Conservation (phyloP, 1,140 invertebrate species). For the Ridgeia piscesae region DNA sequence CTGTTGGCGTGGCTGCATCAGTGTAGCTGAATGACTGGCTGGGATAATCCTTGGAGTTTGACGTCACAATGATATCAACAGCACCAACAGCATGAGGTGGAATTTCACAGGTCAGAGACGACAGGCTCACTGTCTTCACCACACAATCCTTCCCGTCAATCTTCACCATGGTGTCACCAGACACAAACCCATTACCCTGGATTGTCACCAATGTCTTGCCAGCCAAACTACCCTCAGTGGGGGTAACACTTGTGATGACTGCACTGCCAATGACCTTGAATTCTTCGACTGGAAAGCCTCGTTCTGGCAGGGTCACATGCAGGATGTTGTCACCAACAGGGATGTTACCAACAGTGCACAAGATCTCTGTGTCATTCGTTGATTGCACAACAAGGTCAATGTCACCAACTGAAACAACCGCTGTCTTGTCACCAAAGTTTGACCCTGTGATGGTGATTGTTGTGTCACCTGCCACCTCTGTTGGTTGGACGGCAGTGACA, state of each 20-base stretch:
- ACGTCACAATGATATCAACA: slow-evolving; percentile 17
- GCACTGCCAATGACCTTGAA: not conserved
- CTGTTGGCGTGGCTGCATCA: slow-evolving; percentile 25
- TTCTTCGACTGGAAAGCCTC: not conserved
- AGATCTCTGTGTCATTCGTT: not conserved
- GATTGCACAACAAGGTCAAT: slow-evolving; percentile 3
- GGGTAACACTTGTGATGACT: not conserved
- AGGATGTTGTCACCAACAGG: slow-evolving; percentile 8
- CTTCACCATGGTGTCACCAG: not conserved
- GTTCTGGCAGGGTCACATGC: slow-evolving; percentile 2
- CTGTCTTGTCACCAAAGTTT: not conserved
- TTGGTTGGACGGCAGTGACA: not conserved
- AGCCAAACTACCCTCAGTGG: not conserved
- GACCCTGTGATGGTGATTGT: slow-evolving; percentile 19
- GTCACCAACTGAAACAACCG: not conserved
- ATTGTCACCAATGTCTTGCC: not conserved
- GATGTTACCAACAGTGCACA: not conserved
- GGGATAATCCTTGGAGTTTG: not conserved
- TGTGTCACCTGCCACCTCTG: not conserved
- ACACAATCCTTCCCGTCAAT: slow-evolving; percentile 3
- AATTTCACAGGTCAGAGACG: slow-evolving; percentile 3
- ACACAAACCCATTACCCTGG: not conserved
- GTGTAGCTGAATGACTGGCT: slow-evolving; percentile 30
- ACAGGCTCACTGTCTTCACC: slow-evolving; percentile 12
- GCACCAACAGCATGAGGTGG: slow-evolving; percentile 10